Evolutionary conservation across 2,113 vertebrate species (phyloP).

Genomic region (Notechis scutatus): DNA sequence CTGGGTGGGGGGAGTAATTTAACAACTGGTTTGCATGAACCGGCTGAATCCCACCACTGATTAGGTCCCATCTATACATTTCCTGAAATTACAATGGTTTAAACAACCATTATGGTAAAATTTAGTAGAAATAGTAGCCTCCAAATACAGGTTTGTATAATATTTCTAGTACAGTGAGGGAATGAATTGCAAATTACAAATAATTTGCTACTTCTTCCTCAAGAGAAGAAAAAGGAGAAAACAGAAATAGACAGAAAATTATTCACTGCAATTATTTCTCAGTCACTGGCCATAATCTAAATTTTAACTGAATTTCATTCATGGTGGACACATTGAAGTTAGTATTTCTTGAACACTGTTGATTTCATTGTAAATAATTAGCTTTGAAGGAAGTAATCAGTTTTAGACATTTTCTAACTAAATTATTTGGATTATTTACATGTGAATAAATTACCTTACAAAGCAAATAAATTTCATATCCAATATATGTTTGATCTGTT

Average conservation of each 20-base stretch:
- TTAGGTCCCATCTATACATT: neutral
- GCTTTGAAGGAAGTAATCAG: neutral
- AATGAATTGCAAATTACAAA: neutral
- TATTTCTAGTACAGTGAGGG: neutral
- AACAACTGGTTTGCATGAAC: too few species aligned
- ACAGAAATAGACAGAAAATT: neutral
- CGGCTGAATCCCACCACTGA: too few species aligned
- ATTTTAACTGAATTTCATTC: neutral
- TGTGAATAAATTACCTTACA: neutral
- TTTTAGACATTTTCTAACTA: neutral
- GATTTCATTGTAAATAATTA: neutral
- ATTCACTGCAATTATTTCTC: neutral
- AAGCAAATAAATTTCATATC: neutral
- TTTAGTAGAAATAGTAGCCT: neutral
- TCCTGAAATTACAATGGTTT: neutral
- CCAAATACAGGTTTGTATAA: neutral
- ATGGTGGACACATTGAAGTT: neutral
- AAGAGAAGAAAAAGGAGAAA: neutral
- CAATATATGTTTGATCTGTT: neutral
- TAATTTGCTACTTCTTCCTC: neutral
- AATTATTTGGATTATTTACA: neutral
- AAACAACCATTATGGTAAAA: neutral
- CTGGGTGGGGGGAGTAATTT: too few species aligned
- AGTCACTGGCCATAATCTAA: neutral
- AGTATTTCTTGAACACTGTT: neutral